Evolutionary conservation across 2,888 invertebrate genomes (phyloP).

Genomic region (Acleris laterana): DNA sequence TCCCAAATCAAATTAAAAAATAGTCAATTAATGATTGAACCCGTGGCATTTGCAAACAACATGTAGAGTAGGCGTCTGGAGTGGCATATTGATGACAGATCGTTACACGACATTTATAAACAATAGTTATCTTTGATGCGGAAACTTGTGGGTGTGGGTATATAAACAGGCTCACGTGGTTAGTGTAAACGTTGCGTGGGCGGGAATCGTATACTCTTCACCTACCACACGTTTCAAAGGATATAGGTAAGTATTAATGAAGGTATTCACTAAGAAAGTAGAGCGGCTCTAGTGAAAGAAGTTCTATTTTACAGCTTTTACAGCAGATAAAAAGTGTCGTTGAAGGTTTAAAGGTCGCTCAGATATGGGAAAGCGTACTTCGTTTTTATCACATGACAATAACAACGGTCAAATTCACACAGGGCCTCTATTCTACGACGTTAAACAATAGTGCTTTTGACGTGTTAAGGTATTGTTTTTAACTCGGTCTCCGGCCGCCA

Average conservation of each 20-base stretch:
- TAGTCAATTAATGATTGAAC: neutral
- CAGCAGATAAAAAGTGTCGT: neutral
- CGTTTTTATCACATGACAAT: too few relatives aligned
- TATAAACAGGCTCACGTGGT: slow-evolving; percentile 17
- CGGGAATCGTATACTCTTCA: slow-evolving; percentile 5
- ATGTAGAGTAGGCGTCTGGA: slow-evolving; percentile 16
- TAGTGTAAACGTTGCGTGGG: neutral
- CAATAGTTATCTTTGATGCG: slow-evolving; percentile 27
- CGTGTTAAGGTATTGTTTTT: too few relatives aligned
- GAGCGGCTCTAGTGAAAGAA: neutral
- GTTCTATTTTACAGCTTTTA: neutral
- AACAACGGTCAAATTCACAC: too few relatives aligned
- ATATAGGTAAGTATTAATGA: neutral
- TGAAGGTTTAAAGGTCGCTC: neutral
- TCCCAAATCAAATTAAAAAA: too few relatives aligned
- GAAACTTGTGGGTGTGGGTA: slow-evolving; percentile 22
- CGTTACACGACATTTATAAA: slow-evolving; percentile 24
- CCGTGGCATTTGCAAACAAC: neutral
- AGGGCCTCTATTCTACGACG: too few relatives aligned
- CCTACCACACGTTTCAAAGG: neutral
- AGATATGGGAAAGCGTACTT: too few relatives aligned
- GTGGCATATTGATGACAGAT: slow-evolving; percentile 27
- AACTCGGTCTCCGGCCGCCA: too few relatives aligned
- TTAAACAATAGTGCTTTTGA: too few relatives aligned
- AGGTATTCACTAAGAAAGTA: neutral